Evolutionary conservation across 1,140 invertebrate species (phyloP), one percentile per base, ranked within the genome.

Genomic region (Gryon sp.): DNA sequence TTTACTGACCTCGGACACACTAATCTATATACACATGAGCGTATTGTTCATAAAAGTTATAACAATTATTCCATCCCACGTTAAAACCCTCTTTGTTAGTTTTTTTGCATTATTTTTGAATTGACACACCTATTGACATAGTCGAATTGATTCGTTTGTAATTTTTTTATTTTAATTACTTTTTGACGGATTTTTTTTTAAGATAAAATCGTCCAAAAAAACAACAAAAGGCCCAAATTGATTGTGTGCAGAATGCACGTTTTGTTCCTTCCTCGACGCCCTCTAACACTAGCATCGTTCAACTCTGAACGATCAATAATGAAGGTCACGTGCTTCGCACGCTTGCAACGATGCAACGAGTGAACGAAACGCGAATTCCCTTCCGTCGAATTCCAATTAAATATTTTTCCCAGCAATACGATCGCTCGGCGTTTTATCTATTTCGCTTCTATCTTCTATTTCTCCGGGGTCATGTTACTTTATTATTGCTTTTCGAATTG

Each of bases 301-400:
- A 74, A 74, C 72, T 77, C 60, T 59, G 40, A 66, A 75, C 77
- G 77, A 79, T 81, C 77, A 79, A 81, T 81, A 79, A 79, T 78
- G 72, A 36, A 53, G 59, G 72, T 81, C 80, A 79, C 74, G 77
- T 81, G 80, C 62, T 76, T 77, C 38, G 65, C 77, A 81, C 80
- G 72, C 57, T 69, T 69, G 45, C 68, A 76, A 78, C 72, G 66
- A 78, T 76, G 75, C 75, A 78, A 68, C 70, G 52, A 73, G 60
- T 41, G 55, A 81, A 63, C 68, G 32, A 57, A 63, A 63, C 18
- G 32, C 50, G 32, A 55, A 45, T 60, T 70, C 50, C 41, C 46
- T 20, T 60, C 34, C 26, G 53, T 20, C 20, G 46, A 60, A 70
- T 70, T 70, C 38, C 19, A 60, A 70, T 70, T 60, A 70, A 60